These are phyloP conservation scores for Lasioglossum oenotherae DNA, from an alignment of 2,888 invertebrate genomes.

Conservation along the genomic window DNA sequence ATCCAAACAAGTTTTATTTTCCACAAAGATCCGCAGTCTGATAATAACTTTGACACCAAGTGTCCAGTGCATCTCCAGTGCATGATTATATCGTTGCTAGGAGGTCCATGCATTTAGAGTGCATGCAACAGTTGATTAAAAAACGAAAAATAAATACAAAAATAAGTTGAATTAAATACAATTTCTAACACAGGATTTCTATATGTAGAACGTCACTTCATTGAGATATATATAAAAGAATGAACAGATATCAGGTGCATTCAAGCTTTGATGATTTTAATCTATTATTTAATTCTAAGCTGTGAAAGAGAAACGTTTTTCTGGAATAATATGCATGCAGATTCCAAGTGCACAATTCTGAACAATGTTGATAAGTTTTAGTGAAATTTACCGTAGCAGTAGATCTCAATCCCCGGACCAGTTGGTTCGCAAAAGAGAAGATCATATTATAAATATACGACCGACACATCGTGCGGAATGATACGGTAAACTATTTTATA, in stretches of 20 bases:
- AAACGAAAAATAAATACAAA: background rate
- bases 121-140: background rate
- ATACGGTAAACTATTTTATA: background rate
- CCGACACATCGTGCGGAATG: background rate
- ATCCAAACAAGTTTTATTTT: too few relatives aligned
- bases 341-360: background rate
- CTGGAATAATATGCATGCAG: background rate
- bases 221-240: too few relatives aligned
- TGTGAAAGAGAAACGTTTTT: too few relatives aligned
- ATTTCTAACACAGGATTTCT: background rate
- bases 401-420: conserved; percentile 87
- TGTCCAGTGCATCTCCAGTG: background rate
- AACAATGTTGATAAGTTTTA: background rate
- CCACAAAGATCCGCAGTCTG: too few relatives aligned
- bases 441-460: conserved; percentile 74
- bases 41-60: background rate
- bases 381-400: conserved; percentile 81
- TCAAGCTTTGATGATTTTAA: background rate
- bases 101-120: background rate
- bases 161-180: background rate
- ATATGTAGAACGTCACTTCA: too few relatives aligned
- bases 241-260: background rate
- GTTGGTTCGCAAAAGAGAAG: conserved; percentile 84
- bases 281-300: background rate
- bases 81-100: background rate